Conservation (phyloP, 1,140 invertebrate species). For the Sitophilus oryzae region DNA sequence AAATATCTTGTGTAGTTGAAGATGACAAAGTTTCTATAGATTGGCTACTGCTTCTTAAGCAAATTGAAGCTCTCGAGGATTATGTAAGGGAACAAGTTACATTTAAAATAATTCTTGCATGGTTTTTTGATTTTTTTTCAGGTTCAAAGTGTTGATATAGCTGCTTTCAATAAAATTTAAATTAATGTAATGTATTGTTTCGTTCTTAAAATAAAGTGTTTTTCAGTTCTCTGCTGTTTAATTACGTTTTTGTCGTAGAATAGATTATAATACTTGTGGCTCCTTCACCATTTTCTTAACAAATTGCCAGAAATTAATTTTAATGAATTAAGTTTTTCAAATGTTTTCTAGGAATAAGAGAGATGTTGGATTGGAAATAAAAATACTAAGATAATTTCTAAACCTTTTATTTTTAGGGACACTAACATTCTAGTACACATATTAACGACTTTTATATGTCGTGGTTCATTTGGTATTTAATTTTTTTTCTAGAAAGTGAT, state of each 20-base stretch:
- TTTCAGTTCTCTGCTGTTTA: background rate
- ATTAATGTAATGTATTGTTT: background rate
- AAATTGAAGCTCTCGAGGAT: conserved; percentile 80
- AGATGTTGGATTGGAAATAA: no score
- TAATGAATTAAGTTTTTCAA: no score
- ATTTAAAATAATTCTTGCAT: conserved; percentile 18
- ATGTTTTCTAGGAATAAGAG: no score
- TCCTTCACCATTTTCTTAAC: no score
- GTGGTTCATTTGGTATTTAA: background rate
- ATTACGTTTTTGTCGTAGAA: no score
- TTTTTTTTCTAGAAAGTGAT: background rate
- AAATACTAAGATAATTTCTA: background rate
- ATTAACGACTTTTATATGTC: background rate
- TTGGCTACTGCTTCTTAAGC: conserved; percentile 63
- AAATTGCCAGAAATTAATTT: no score
- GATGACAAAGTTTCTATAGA: conserved; percentile 92
- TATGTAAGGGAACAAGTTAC: conserved; percentile 47
- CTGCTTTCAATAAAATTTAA: conserved; percentile 74
- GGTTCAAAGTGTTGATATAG: conserved; percentile 76
- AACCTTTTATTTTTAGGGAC: background rate
- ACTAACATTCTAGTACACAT: background rate
- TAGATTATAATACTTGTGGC: no score
- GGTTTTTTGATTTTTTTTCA: conserved; percentile 40
- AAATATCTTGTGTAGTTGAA: conserved; percentile 91
- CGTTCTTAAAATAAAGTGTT: background rate